These are phyloP conservation scores for Cosmorhoe ocellata DNA, from an alignment of 2,888 invertebrate genomes.

Conservation along the genomic window DNA sequence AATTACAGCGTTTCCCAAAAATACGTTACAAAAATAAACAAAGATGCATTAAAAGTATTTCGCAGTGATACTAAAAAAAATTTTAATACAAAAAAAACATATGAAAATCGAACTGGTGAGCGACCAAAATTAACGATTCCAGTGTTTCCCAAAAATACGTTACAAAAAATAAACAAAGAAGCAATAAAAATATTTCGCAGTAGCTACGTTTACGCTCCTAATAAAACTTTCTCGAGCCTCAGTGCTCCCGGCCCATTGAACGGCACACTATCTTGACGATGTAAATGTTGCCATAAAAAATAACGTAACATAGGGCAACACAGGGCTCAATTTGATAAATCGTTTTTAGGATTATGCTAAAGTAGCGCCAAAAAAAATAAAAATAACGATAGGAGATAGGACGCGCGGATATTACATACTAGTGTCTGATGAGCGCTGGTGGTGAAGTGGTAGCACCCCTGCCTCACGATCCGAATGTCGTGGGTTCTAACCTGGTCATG, in stretches of 20 bases:
- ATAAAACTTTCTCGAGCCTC: conserved; percentile 48
- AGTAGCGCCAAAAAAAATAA: conserved; percentile 1
- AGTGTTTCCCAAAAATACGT: background rate
- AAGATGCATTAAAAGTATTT: conserved; percentile 34
- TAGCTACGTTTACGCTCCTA: conserved; percentile 44
- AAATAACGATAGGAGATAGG: background rate
- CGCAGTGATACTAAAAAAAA: too few relatives aligned
- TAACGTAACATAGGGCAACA: conserved; percentile 13
- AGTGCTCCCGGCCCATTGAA: conserved; percentile 42
- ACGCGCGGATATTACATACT: background rate
- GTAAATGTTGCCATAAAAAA: conserved; percentile 23
- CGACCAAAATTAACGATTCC: background rate
- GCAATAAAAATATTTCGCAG: conserved; percentile 35
- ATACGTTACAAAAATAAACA: conserved; percentile 4
- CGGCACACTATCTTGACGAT: conserved; percentile 31
- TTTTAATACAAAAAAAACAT: too few relatives aligned
- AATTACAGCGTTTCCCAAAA: background rate
- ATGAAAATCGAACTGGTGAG: too few relatives aligned
- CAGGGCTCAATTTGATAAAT: conserved; percentile 5
- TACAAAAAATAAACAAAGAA: conserved; percentile 8
- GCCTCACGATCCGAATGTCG: too few relatives aligned
- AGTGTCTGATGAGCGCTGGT: too few relatives aligned
- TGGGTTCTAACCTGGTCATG: too few relatives aligned
- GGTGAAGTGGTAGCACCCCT: too few relatives aligned
- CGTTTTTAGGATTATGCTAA: background rate